Percentiles rank a stretch among this genome's conserved stretches.
Conservation (phyloP, 2,888 invertebrate genomes). For the Oligia fasciuncula region DNA sequence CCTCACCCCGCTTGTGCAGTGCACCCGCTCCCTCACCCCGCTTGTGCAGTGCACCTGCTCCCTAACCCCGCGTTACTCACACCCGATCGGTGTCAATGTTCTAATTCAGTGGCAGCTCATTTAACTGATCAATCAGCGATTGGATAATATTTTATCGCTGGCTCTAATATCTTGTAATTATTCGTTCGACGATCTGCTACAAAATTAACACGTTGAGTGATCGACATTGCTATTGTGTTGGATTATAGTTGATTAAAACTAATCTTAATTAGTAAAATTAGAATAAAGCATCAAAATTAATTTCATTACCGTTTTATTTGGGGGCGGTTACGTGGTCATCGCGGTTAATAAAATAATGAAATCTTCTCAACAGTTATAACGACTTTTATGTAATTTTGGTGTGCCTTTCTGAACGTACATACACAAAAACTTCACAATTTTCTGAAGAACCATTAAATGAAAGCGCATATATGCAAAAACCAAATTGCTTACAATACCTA, state of each 20-base stretch:
- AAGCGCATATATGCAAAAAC: neutral
- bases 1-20: too few relatives aligned
- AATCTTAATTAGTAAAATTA: neutral
- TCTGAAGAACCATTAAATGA: too few relatives aligned
- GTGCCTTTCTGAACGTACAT: too few relatives aligned
- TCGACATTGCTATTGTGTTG: conserved; percentile 23
- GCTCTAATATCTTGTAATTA: conserved; percentile 54
- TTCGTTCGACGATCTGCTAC: conserved; percentile 14
- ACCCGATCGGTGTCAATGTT: conserved; percentile 76
- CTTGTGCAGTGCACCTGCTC: conserved; percentile 2
- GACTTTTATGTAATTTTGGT: neutral
- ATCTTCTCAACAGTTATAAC: neutral
- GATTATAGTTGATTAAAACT: conserved; percentile 47
- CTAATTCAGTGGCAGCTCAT: conserved; percentile 76
- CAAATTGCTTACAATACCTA: too few relatives aligned
- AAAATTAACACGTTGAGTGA: conserved; percentile 51
- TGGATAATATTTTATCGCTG: conserved; percentile 52
- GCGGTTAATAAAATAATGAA: too few relatives aligned
- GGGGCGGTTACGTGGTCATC: neutral
- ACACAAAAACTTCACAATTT: too few relatives aligned
- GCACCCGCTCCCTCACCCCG: conserved; percentile 48
- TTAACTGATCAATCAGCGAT: conserved; percentile 66
- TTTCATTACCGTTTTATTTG: neutral
- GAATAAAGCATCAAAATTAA: neutral
- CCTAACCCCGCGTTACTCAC: conserved; percentile 69